A percentile compares a stretch with the other conserved stretches of the same genome.
phyloP scores from a whole-genome alignment of 2,888 invertebrate species.

The Gibbula magus region DNA sequence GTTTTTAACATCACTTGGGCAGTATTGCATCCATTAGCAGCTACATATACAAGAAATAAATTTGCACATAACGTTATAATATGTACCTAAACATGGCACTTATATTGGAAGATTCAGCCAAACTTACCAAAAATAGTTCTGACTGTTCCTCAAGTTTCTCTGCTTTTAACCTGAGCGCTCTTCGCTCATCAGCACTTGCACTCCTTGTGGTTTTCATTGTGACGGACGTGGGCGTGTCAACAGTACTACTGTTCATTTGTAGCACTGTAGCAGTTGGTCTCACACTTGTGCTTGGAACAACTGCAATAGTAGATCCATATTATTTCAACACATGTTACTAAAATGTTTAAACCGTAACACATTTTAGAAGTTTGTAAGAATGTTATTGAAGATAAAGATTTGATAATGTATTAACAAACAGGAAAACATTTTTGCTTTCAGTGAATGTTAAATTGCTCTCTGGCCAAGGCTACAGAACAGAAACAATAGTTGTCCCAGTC shows the following conservation, averaged over 20 bases:
- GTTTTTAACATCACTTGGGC: too few species aligned
- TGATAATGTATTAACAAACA: background rate
- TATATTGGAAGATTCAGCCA: background rate
- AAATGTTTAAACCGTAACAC: too few species aligned
- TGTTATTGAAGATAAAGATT: too few species aligned
- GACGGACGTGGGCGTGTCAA: background rate
- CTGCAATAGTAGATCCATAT: background rate
- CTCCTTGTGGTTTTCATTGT: background rate
- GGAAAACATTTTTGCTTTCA: background rate
- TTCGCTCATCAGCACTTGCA: background rate
- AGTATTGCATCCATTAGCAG: too few species aligned
- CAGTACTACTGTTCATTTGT: background rate
- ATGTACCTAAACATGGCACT: background rate
- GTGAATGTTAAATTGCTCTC: background rate
- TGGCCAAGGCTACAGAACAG: conserved; percentile 19
- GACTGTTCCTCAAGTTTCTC: conserved; percentile 34
- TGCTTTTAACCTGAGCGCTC: conserved; percentile 4
- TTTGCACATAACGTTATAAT: too few species aligned
- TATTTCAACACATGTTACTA: too few species aligned
- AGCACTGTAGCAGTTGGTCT: background rate
- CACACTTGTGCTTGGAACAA: background rate
- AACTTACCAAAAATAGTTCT: conserved; percentile 40
- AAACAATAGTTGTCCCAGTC: background rate
- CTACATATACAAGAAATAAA: too few species aligned
- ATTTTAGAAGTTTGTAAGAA: too few species aligned